Conservation (phyloP, 1,140 invertebrate genomes). For the Drosophila sulfurigaster region DNA sequence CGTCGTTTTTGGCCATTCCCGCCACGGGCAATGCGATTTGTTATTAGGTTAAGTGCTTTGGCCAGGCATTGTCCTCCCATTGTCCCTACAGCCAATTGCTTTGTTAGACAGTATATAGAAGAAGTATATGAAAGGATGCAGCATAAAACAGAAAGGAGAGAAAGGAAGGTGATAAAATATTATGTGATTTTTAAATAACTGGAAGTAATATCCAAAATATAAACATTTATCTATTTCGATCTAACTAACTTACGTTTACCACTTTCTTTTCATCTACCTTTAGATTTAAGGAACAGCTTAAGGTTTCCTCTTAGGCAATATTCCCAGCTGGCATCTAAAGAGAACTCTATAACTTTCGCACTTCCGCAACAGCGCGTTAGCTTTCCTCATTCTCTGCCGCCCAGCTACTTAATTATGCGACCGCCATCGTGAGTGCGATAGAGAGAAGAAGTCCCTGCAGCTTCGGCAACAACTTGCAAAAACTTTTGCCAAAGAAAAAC, state of each 20-base stretch:
- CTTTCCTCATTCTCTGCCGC: neutral
- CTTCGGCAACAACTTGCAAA: constrained; percentile 53
- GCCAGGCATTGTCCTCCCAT: constrained; percentile 24
- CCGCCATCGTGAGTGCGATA: constrained; percentile 38
- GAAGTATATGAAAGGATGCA: neutral
- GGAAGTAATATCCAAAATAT: too few species aligned
- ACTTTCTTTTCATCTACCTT: neutral
- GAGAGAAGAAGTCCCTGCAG: constrained; percentile 7
- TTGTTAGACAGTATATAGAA: neutral
- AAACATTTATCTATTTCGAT: neutral
- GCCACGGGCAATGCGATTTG: constrained; percentile 43
- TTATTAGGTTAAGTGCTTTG: constrained; percentile 80
- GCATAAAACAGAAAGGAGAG: neutral
- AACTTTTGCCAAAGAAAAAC: constrained; percentile 61
- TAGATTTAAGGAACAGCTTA: too few species aligned
- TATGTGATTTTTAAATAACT: too few species aligned
- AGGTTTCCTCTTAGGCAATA: neutral
- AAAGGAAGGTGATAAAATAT: neutral
- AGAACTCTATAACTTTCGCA: constrained; percentile 55
- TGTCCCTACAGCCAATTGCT: neutral
- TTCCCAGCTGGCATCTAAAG: constrained; percentile 2
- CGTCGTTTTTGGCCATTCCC: constrained; percentile 40
- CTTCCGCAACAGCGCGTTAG: constrained; percentile 35
- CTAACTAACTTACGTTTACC: neutral
- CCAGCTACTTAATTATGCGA: constrained; percentile 68